Evolutionary conservation across 1,140 invertebrate genomes (phyloP), one percentile per base, ranked within the genome.

Genomic region (Drosophila nasuta): DNA sequence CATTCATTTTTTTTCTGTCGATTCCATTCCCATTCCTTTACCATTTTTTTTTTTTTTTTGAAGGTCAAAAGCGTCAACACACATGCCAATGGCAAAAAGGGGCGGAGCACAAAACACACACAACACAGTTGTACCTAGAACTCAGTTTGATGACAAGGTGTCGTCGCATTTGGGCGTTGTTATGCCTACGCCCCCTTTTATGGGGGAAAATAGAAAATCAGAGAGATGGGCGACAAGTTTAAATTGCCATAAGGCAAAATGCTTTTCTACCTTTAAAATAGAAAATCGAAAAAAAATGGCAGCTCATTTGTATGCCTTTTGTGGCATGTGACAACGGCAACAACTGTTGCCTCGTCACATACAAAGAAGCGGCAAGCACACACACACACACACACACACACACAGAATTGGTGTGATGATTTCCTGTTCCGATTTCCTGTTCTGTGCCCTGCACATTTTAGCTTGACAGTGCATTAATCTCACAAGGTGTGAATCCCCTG

Each of bases 251-350:
- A 45, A 54, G 57, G 13, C 67, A 63, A 63, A 25, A 63, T 11
- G 51, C 20, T 56, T 54, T 10, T 4, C n/a, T 30, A n/a, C 25
- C 58, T 43, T 48, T 45, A 43, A 43, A 43, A 43, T 43, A 5
- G 41, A 25, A 3, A 25, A 25, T 25, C 20, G n/a, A 2, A 35
- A 45, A 77, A 63, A 85, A 85, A 81, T 86, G 63, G 58, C 75
- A 62, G 63, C 62, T 71, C 82, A 82, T 87, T 86, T 87, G 65
- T 86, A 86, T 86, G 81, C 78, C 65, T 48, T 78, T 77, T 86
- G 78, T 69, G 65, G 58, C 74, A 38, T 63, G 54, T 60, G 51
- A 48, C 62, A 72, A 28, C 25, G 11, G 30, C 58, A n/a, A 43
- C n/a, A 13, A 13, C n/a, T 25, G 20, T 25, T 25, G 20, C 20